Base-by-base conservation (phyloP, 2,113 vertebrate genomes). In the Piprites chloris region DNA sequence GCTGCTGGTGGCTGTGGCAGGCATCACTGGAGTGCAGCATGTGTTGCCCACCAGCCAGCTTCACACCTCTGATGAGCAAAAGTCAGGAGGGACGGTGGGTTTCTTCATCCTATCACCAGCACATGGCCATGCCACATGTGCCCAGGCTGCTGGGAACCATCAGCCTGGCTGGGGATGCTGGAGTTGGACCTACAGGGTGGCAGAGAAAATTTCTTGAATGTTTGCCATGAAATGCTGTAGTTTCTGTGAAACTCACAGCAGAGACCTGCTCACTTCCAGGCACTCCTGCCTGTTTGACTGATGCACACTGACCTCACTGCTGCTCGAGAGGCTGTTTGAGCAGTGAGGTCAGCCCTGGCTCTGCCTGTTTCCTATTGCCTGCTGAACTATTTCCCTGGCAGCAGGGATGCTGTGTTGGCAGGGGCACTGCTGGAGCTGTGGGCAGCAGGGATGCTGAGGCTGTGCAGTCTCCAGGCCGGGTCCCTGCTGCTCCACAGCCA, bases 81-180 rank as follows among this genome's bases (percentile, higher is more conserved):
- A 71, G 42, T 35, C 67, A 59, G 63, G 58, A 79, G 39, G 67
- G 23, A 79, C 21, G 12, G 44, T 5, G 2, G 23, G 63, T 59
- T 68, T 59, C 65, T 71, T 75, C 8, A 0, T 35, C 47, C 55
- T 69, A 62, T 27, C 4, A 4, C 27, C 6, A 4, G 50, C 50
- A 81, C 26, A 8, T 1, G 2, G 63, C 11, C 4, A 17, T 2
- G 11, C 23, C 32, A 35, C 0, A 0, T 42, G 5, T 5, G 4
- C 37, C 74, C 2, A 24, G 21, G 42, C 27, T 61, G 24, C 66
- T 4, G 9, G 52, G 66, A 85, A 16, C 55, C 67, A 39, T 42
- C 66, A 41, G 30, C 58, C 23, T 35, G 42, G 41, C 63, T 33
- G 44, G 41, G 17, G 22, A 39, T 14, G 33, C 53, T 35, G 68